These are phyloP conservation scores for Acanthopleura granulata DNA, from an alignment of 2,888 invertebrate species.

Conservation along the genomic window DNA sequence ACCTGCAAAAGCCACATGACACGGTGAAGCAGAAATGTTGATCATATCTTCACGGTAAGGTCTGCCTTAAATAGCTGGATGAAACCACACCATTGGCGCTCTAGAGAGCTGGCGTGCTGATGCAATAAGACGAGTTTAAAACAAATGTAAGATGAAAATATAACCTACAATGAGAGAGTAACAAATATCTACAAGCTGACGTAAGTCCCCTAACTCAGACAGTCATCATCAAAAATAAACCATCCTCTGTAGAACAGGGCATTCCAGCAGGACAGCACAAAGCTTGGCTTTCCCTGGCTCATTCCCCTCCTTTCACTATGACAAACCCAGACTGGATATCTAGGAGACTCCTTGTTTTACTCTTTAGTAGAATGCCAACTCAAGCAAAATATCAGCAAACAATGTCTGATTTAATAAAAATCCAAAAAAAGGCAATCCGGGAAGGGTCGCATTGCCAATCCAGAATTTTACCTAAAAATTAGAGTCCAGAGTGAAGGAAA, in stretches of 20 bases:
- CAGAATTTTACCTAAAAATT: neutral
- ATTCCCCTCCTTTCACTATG: too few relatives aligned
- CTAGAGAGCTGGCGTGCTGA: too few relatives aligned
- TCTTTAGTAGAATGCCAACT: neutral
- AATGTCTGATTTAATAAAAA: slow-evolving; percentile 12
- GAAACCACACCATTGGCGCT: neutral
- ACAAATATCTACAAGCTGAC: neutral
- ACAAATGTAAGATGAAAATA: slow-evolving; percentile 1
- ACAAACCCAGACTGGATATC: too few relatives aligned
- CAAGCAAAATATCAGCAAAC: neutral
- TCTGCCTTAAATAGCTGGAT: neutral
- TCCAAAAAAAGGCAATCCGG: neutral
- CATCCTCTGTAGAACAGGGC: too few relatives aligned
- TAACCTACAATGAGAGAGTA: neutral
- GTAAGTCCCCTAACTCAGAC: too few relatives aligned
- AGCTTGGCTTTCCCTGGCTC: too few relatives aligned
- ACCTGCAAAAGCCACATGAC: too few relatives aligned
- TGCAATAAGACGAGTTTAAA: neutral
- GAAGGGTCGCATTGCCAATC: neutral
- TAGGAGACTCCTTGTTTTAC: neutral
- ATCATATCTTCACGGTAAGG: too few relatives aligned
- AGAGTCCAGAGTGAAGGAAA: neutral
- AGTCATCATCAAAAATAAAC: too few relatives aligned
- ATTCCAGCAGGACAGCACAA: too few relatives aligned
- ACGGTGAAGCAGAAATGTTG: too few relatives aligned